Evolutionary conservation across 1,140 invertebrate species (phyloP).

Genomic region (Heliconius nattereri): DNA sequence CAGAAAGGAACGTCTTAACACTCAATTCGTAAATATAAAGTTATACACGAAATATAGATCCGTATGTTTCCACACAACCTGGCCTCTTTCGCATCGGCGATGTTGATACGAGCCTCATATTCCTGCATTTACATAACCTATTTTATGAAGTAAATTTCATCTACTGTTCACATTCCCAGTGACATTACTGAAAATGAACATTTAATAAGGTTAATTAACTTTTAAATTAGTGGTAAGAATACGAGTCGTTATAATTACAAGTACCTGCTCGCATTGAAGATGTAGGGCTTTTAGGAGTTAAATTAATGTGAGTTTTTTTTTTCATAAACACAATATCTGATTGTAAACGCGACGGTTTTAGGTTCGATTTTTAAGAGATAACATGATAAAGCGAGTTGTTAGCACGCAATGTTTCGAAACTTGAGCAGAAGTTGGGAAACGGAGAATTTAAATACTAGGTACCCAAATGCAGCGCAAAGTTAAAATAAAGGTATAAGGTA

Average conservation of each 20-base stretch:
- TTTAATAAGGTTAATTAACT: slow-evolving; percentile 19
- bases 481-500: not conserved
- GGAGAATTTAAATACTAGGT: not conserved
- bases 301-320: too few relatives aligned
- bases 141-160: slow-evolving; percentile 55
- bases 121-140: slow-evolving; percentile 67
- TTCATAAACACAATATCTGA: not conserved
- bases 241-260: not conserved
- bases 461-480: not conserved
- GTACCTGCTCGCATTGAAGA: too few relatives aligned
- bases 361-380: not conserved
- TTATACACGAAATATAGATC: not conserved
- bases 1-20: not conserved
- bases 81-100: slow-evolving; percentile 55
- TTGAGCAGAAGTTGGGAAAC: too few relatives aligned
- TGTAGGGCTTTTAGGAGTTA: too few relatives aligned
- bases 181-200: slow-evolving; percentile 19
- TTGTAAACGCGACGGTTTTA: not conserved
- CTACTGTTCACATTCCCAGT: slow-evolving; percentile 23
- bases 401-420: not conserved
- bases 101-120: slow-evolving; percentile 67
- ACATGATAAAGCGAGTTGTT: not conserved
- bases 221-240: slow-evolving; percentile 6
- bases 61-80: slow-evolving; percentile 55
- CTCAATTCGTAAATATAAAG: not conserved